Conservation (phyloP, 1,140 invertebrate genomes). For the Ceratina japonica region DNA sequence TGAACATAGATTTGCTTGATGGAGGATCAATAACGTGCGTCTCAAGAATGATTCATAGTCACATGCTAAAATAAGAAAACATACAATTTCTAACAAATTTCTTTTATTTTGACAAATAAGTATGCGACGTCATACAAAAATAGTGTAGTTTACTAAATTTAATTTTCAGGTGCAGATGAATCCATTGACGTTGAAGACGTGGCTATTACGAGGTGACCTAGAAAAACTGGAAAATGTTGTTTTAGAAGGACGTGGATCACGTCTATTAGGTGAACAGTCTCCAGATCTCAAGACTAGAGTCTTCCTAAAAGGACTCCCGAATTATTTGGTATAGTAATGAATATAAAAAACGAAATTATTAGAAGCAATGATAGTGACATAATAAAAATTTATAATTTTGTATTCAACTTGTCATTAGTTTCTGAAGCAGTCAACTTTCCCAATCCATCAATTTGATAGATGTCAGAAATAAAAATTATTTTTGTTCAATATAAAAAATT, state of each 20-base stretch:
- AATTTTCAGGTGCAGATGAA: constrained; percentile 72
- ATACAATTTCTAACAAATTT: too few relatives aligned
- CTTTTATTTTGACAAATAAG: too few relatives aligned
- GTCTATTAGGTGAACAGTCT: constrained; percentile 84
- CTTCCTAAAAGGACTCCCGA: constrained; percentile 84
- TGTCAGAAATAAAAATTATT: too few relatives aligned
- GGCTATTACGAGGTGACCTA: constrained; percentile 86
- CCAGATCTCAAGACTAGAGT: constrained; percentile 83
- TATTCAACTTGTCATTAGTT: too few relatives aligned
- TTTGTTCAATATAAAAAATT: neutral
- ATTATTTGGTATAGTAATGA: constrained; percentile 82
- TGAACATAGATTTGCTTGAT: neutral
- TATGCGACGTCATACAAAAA: neutral
- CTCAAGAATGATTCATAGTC: neutral
- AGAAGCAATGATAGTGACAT: too few relatives aligned
- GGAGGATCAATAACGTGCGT: constrained; percentile 26
- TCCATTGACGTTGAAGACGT: constrained; percentile 82
- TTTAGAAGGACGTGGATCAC: constrained; percentile 87
- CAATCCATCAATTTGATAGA: too few relatives aligned
- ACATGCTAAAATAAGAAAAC: too few relatives aligned
- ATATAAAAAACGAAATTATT: too few relatives aligned
- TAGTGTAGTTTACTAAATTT: neutral
- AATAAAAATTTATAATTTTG: too few relatives aligned
- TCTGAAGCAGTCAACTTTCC: too few relatives aligned
- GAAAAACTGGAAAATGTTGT: constrained; percentile 89